These are phyloP conservation scores for Psylliodes chrysocephalus DNA, from an alignment of 2,888 invertebrate genomes.

Conservation along the genomic window DNA sequence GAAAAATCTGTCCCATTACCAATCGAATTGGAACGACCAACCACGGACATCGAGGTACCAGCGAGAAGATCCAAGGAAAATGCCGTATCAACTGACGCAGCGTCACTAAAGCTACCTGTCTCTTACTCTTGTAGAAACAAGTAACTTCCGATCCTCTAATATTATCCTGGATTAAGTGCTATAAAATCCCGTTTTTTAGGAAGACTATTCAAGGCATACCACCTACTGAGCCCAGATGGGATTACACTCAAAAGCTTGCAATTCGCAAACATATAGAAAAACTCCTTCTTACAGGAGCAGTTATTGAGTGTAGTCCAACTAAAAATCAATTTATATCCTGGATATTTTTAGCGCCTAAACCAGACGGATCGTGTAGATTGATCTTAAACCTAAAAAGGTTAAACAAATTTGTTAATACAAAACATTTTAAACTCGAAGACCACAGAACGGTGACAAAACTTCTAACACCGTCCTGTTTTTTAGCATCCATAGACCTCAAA, in stretches of 20 bases:
- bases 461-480: not conserved
- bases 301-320: no score
- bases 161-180: not conserved
- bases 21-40: no score
- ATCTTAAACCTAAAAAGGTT: constrained; percentile 16
- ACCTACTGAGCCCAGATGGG: not conserved
- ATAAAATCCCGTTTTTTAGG: not conserved
- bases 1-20: no score
- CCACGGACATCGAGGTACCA: no score
- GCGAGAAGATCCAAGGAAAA: no score
- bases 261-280: not conserved
- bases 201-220: not conserved
- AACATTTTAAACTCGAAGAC: constrained; percentile 20
- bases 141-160: not conserved
- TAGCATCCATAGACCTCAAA: constrained; percentile 17
- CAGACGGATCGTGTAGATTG: constrained; percentile 61
- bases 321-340: constrained; percentile 5
- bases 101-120: no score
- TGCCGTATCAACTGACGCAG: no score
- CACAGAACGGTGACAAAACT: constrained; percentile 12
- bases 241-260: no score
- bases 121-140: not conserved
- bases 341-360: not conserved
- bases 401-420: constrained; percentile 2
- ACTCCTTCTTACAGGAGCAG: not conserved